These are phyloP conservation scores for Tyrophagus putrescentiae DNA, from an alignment of 1,140 invertebrate species.

Conservation along the genomic window DNA sequence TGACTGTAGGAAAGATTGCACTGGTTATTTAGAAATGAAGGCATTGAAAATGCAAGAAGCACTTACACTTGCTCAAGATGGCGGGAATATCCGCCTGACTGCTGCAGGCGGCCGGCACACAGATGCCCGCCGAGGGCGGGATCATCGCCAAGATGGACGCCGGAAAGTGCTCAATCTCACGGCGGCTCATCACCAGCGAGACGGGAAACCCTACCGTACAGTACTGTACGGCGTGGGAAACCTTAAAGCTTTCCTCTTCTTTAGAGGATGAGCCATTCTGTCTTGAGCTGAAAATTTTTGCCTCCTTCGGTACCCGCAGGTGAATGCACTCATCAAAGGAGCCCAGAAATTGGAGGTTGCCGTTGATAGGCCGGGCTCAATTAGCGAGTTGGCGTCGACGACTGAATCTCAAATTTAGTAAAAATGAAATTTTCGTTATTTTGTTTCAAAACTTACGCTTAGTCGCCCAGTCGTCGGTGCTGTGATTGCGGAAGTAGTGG, in stretches of 20 bases:
- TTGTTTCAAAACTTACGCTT: no score
- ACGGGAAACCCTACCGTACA: no score
- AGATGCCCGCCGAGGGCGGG: neutral
- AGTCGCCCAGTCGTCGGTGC: neutral
- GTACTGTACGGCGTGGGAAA: no score
- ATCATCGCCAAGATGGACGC: neutral
- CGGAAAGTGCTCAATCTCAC: no score
- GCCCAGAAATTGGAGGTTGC: conserved; percentile 18
- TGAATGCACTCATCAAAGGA: conserved; percentile 18
- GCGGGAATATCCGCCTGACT: neutral
- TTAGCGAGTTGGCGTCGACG: neutral
- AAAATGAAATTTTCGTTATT: no score
- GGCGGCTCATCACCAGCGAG: no score
- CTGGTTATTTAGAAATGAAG: neutral
- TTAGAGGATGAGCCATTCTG: no score
- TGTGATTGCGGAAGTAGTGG: conserved; percentile 1
- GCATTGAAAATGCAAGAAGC: neutral
- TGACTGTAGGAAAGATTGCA: no score
- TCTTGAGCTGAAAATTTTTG: no score
- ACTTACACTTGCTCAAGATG: neutral
- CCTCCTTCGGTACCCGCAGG: no score
- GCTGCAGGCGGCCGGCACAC: neutral
- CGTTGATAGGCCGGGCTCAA: neutral
- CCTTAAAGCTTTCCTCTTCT: no score
- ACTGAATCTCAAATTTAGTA: no score